phyloP scores from a whole-genome alignment of 2,113 vertebrate genomes.

The Nannobrachium achirus region DNA sequence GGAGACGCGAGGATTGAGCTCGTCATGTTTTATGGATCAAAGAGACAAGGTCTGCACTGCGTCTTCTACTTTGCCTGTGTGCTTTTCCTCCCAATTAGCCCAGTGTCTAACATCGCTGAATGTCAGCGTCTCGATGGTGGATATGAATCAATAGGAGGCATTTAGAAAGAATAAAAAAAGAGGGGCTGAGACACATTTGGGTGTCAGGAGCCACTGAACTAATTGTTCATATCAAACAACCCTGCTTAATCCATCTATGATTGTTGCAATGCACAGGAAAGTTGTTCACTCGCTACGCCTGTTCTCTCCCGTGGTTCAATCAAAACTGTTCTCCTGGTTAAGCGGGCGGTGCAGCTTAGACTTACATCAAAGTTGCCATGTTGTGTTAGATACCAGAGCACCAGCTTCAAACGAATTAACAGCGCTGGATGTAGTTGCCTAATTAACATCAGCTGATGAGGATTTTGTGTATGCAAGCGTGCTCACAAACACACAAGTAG shows the following conservation, averaged over 20 bases:
- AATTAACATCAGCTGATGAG: conserved; percentile 34
- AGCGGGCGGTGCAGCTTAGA: conserved; percentile 7
- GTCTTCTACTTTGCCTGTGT: conserved; percentile 19
- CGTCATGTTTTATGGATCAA: conserved; percentile 71
- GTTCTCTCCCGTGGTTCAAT: conserved; percentile 4
- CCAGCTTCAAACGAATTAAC: conserved; percentile 35
- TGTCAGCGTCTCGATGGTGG: conserved; percentile 2
- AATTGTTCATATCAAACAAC: conserved; percentile 1
- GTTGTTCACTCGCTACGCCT: not conserved
- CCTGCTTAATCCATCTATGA: not conserved
- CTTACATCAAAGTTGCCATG: conserved; percentile 37
- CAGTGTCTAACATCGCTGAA: conserved; percentile 26
- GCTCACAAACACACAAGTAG: no score
- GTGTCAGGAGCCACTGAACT: conserved; percentile 8
- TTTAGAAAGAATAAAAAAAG: not conserved
- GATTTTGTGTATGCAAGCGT: conserved; percentile 7
- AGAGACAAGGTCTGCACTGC: conserved; percentile 44
- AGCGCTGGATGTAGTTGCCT: conserved; percentile 41
- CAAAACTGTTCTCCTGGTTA: not conserved
- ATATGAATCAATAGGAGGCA: conserved; percentile 22
- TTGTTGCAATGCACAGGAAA: not conserved
- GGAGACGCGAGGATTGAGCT: conserved; percentile 30
- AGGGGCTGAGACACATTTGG: conserved; percentile 10
- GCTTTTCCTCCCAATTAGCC: conserved; percentile 50
- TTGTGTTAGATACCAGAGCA: conserved; percentile 18